Percentiles rank a stretch among this genome's conserved stretches.
phyloP scores from a whole-genome alignment of 2,888 invertebrate species.

The Taphrorychus bicolor region DNA sequence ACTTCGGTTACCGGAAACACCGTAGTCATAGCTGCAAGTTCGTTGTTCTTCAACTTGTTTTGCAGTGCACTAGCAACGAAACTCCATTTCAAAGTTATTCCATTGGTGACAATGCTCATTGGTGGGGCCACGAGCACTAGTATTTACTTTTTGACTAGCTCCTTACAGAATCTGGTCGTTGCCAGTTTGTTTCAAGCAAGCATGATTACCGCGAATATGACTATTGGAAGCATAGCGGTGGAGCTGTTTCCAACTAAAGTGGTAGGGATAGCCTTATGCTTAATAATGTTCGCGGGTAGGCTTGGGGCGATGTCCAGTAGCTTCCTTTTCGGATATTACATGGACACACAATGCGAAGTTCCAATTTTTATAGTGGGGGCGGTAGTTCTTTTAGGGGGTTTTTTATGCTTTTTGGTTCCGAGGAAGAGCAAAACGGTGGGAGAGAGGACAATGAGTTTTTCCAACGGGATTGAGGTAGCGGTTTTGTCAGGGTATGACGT shows the following conservation, averaged over 20 bases:
- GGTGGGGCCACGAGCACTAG: slow-evolving; percentile 66
- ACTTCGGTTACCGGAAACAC: slow-evolving; percentile 70
- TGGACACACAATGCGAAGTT: slow-evolving; percentile 69
- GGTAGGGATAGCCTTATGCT: slow-evolving; percentile 70
- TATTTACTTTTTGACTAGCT: slow-evolving; percentile 66
- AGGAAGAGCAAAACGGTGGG: slow-evolving; percentile 29
- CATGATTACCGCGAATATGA: slow-evolving; percentile 62
- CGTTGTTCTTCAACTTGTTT: slow-evolving; percentile 69
- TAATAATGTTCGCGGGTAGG: slow-evolving; percentile 70
- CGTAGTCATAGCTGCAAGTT: slow-evolving; percentile 70
- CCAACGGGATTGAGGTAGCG: slow-evolving; percentile 29
- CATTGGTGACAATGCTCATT: slow-evolving; percentile 58
- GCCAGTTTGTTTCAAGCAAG: slow-evolving; percentile 62
- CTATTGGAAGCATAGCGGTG: slow-evolving; percentile 55
- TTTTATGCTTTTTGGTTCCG: slow-evolving; percentile 58
- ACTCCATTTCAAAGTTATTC: slow-evolving; percentile 51
- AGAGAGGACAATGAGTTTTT: slow-evolving; percentile 12
- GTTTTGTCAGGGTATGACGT: slow-evolving; percentile 22
- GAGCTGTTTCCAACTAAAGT: slow-evolving; percentile 57
- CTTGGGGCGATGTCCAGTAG: slow-evolving; percentile 72
- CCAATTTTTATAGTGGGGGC: slow-evolving; percentile 69
- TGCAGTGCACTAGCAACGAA: slow-evolving; percentile 66
- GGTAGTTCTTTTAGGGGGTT: slow-evolving; percentile 58
- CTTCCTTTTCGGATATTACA: slow-evolving; percentile 68
- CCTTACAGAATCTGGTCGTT: slow-evolving; percentile 67